These are phyloP conservation scores for Camponotus floridanus DNA, from an alignment of 1,140 invertebrate species.

Conservation along the genomic window DNA sequence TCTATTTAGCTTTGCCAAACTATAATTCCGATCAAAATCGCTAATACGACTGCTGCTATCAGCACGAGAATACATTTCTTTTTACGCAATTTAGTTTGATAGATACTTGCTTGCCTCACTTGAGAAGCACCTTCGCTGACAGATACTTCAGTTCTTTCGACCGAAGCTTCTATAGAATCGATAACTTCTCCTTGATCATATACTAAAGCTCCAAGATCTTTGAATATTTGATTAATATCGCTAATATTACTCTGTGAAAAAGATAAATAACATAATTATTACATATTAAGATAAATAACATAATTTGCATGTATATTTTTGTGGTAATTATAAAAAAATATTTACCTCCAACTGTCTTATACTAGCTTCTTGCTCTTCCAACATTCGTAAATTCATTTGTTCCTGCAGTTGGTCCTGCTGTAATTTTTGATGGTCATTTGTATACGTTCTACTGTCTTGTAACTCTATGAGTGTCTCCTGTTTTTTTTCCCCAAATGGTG, in stretches of 20 bases:
- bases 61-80: conserved; percentile 93
- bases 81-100: conserved; percentile 95
- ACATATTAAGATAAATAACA: not conserved
- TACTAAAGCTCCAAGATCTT: conserved; percentile 97
- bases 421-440: conserved; percentile 30
- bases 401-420: conserved; percentile 93
- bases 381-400: conserved; percentile 93
- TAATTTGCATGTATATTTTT: conserved; percentile 85
- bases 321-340: conserved; percentile 37
- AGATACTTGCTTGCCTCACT: conserved; percentile 92
- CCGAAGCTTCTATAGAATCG: conserved; percentile 98
- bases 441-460: conserved; percentile 86
- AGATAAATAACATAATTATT: not conserved
- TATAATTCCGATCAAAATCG: conserved; percentile 91
- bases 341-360: conserved; percentile 95
- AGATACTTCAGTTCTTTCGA: conserved; percentile 95
- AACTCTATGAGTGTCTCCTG: conserved; percentile 89
- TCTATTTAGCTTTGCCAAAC: conserved; percentile 83
- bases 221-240: conserved; percentile 99
- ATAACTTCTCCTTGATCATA: conserved; percentile 99
- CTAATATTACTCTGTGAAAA: conserved; percentile 94
- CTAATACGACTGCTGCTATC: conserved; percentile 89
- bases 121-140: conserved; percentile 94
- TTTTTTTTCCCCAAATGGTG: conserved; percentile 86
- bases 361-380: conserved; percentile 96